Evolutionary conservation across 2,888 invertebrate genomes (phyloP).

Genomic region (Adela reaumurella): DNA sequence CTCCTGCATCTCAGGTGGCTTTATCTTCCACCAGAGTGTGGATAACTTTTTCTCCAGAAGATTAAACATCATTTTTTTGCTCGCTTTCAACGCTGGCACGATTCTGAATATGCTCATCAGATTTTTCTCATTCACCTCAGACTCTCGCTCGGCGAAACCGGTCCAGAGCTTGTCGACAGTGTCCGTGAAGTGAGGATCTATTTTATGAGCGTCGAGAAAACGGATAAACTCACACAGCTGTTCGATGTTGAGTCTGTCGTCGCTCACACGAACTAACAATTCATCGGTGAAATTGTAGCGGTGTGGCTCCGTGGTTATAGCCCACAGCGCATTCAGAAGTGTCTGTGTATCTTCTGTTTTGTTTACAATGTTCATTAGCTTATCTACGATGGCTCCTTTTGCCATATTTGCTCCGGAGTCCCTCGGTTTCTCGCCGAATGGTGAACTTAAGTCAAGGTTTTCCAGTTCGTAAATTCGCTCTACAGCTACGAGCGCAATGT

Average conservation of each 20-base stretch:
- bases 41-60: conserved; percentile 57
- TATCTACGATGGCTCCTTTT: conserved; percentile 45
- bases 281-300: conserved; percentile 59
- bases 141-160: conserved; percentile 56
- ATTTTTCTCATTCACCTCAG: conserved; percentile 55
- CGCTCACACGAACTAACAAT: conserved; percentile 56
- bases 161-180: conserved; percentile 65
- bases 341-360: conserved; percentile 46
- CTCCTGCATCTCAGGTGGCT: conserved; percentile 38
- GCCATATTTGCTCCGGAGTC: conserved; percentile 30
- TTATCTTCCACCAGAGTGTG: conserved; percentile 54
- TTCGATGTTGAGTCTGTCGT: conserved; percentile 53
- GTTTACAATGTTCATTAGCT: conserved; percentile 37
- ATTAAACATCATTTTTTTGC: conserved; percentile 54
- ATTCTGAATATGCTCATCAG: conserved; percentile 55
- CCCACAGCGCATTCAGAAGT: conserved; percentile 38
- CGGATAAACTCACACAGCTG: conserved; percentile 60
- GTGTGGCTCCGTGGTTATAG: conserved; percentile 37
- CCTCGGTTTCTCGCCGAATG: conserved; percentile 20
- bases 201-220: conserved; percentile 45
- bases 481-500: conserved; percentile 46
- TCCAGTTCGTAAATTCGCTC: conserved; percentile 45
- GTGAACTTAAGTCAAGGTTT: conserved; percentile 20
- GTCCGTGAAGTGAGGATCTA: conserved; percentile 41
- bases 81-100: conserved; percentile 55